Evolutionary conservation across 2,888 invertebrate species (phyloP), one percentile per base, ranked within the genome.

Genomic region (Clanis bilineata): DNA sequence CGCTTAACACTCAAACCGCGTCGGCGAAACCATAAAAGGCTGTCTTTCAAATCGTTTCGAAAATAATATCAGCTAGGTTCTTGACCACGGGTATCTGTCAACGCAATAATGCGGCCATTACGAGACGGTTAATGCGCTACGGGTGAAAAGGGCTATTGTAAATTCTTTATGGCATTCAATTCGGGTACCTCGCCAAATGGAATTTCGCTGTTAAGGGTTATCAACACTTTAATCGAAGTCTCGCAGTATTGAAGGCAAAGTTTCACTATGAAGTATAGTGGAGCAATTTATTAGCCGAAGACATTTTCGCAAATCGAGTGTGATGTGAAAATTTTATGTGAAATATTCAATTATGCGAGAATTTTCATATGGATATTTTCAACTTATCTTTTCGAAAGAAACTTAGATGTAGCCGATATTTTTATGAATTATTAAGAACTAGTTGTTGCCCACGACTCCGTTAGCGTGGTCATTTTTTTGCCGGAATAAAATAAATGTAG

Each of bases 141-240:
- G 73, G 73, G 73, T 69, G 74, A 65, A 75, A 66, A 71, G 75
- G 74, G 69, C 66, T 63, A 74, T 74, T 73, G 75, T 79, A 77
- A 77, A 77, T 79, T 76, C 75, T 75, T 75, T 72, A 73, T 72
- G 67, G 67, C 65, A 72, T 76, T 79, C 77, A 72, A 72, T 71
- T 63, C 70, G 72, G 69, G 74, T 74, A 71, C 71, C 66, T 64
- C 58, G 63, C 72, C 76, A 82, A 83, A 85, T 84, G 83, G 84
- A 79, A 70, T 82, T 83, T 79, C 73, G 73, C 64, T 84, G 83
- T 84, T 74, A 75, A 69, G 63, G 68, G 64, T 64, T 69, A 65
- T 72, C 67, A 68, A 68, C 69, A 66, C 68, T 61, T 63, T 66
- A 72, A 72, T 69, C 61, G 69, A 66, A 62, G 58, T 63, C 59